Base-by-base conservation (phyloP, 2,113 vertebrate species). In the Promerops cafer region DNA sequence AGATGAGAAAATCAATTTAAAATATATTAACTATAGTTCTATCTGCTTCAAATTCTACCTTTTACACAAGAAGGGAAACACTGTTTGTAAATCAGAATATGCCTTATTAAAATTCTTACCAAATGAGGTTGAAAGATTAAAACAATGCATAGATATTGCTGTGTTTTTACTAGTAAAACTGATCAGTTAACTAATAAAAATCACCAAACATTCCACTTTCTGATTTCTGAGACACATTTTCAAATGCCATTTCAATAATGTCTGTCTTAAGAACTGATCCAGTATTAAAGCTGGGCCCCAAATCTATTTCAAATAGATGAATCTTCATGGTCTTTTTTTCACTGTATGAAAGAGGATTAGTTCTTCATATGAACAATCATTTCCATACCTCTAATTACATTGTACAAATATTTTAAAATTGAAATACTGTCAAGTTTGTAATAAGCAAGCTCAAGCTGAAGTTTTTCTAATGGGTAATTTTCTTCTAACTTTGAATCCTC, bases 401-500 rank as follows among this genome's bases (percentile, higher is more conserved):
- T 92, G 37, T 61, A 72, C 53, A 81, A 93, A 71, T 90, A 94
- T 68, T 76, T 93, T 71, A 18, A 91, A 87, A 90, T 91, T 21
- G 68, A 94, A 95, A 93, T 77, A 69, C 42, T 80, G 52, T 70
- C 16, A 18, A 94, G 59, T 88, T 92, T 69, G 37, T 88, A 92
- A 95, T 71, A 92, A 87, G 76, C 13, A 47, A 80, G 42, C 49
- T 76, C 39, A 50, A 54, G 54, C 47, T 90, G 40, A 90, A 91
- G 57, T 84, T 90, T 83, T 66, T 89, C 66, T 79, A 91, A 53
- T 64, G 65, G 74, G 61, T 94, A 83, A 79, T 94, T 95, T 95
- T 95, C 49, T 59, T 87, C 60, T 91, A 89, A 90, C 69, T 95
- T 79, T 52, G 45, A 94, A 82, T 96, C 91, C 88, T 96, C 94